Base-by-base conservation (phyloP, 2,797 vertebrate genomes). In the Eupleurogrammus muticus region DNA sequence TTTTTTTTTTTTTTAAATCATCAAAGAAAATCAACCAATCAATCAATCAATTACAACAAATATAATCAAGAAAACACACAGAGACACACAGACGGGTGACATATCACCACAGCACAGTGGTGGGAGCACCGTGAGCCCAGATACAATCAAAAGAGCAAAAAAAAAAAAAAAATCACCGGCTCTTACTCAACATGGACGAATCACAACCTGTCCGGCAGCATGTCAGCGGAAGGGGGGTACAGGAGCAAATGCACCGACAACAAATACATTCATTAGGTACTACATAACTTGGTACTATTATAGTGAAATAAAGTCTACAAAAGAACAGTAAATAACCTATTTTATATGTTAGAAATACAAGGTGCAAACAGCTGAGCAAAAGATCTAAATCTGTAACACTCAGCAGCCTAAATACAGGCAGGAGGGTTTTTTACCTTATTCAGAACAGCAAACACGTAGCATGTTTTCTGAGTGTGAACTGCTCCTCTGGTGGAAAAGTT, bases 201-300 rank as follows among this genome's bases (percentile, higher is more conserved):
- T n/a, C 12, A 20, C 4, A 21, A 10, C 9, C 13, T 28, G 4
- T 49, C 13, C 2, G 2, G 13, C 38, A 5, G 40, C 44, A 20
- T 9, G 24, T 52, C 17, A 32, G 38, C 35, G n/a, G n/a, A n/a
- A n/a, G n/a, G n/a, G n/a, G n/a, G n/a, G n/a, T n/a, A n/a, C n/a
- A n/a, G n/a, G n/a, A n/a, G 7, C 36, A 64, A 53, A 68, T 42
- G 75, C 78, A 82, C 74, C 71, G 48, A 67, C 34, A 67, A 38
- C 23, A 83, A 80, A 82, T 85, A 90, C 82, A 90, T 80, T 85
- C 84, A 87, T 74, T 52, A 59, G 67, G 77, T 79, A 48, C 60
- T 9, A 65, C 17, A 46, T 16, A 67, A 59, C 36, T 16, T 35
- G 13, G 49, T 50, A 47, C 38, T 54, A 9, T 54, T 23, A 52